Percentiles rank a stretch among this genome's conserved stretches.
Evolutionary conservation across 1,140 invertebrate genomes (phyloP).

Genomic region (Papilio machaon): DNA sequence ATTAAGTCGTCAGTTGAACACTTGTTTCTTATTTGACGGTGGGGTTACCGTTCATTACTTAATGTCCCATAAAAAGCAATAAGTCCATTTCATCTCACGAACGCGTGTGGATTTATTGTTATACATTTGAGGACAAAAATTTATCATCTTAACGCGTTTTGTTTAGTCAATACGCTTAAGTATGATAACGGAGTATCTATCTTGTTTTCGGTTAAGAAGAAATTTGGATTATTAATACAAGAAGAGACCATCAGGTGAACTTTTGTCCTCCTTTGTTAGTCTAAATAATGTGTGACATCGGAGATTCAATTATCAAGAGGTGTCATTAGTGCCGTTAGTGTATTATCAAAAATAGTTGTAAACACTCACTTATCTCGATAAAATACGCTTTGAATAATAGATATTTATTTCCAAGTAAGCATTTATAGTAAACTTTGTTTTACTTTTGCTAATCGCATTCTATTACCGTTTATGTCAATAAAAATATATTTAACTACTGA

Average conservation of each 20-base stretch:
- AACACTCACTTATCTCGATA: background rate
- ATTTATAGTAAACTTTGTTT: background rate
- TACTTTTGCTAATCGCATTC: background rate
- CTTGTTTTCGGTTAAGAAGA: background rate
- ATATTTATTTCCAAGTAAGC: background rate
- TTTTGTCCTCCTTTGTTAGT: background rate
- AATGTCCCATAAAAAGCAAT: background rate
- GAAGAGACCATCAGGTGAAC: background rate
- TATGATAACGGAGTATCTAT: background rate
- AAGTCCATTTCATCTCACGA: background rate
- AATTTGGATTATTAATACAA: background rate
- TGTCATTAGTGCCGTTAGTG: background rate
- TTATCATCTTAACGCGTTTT: background rate
- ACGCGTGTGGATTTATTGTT: background rate
- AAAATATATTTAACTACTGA: too few relatives aligned
- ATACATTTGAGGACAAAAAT: background rate
- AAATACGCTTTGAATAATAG: background rate
- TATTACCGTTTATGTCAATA: background rate
- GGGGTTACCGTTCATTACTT: background rate
- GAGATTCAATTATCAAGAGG: background rate
- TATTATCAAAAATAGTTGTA: background rate
- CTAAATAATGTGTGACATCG: background rate
- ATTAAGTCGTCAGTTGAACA: constrained; percentile 46
- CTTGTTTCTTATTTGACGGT: constrained; percentile 41
- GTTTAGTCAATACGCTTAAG: background rate